Percentiles rank a stretch among this genome's conserved stretches.
phyloP scores from a whole-genome alignment of 1,140 invertebrate species.

The Drosophila subpulchrella region DNA sequence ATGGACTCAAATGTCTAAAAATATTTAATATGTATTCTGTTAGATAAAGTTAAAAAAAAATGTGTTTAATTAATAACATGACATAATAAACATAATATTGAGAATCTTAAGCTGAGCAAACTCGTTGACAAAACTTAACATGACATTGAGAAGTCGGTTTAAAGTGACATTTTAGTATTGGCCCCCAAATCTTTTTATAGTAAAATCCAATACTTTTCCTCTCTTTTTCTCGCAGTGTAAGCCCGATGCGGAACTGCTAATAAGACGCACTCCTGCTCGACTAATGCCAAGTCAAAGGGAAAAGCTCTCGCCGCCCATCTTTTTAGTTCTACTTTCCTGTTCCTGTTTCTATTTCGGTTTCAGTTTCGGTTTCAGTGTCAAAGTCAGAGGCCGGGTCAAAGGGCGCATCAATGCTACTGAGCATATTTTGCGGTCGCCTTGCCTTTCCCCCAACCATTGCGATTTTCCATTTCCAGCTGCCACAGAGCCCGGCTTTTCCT shows the following conservation, averaged over 20 bases:
- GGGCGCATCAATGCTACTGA: constrained; percentile 65
- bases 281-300: constrained; percentile 49
- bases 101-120: no score
- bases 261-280: constrained; percentile 27
- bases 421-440: constrained; percentile 55
- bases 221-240: constrained; percentile 1
- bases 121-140: no score
- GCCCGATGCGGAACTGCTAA: constrained; percentile 8
- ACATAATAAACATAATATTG: no score
- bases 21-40: no score
- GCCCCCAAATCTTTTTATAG: no score
- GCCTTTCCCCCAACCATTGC: not conserved
- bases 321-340: constrained; percentile 7
- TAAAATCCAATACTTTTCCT: not conserved
- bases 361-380: constrained; percentile 23
- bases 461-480: constrained; percentile 33
- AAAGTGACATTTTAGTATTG: no score
- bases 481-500: constrained; percentile 24
- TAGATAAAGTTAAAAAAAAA: no score
- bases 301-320: constrained; percentile 20
- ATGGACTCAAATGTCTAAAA: no score
- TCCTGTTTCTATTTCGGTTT: constrained; percentile 18
- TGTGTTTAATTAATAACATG: no score
- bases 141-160: no score
- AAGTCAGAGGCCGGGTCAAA: constrained; percentile 51